Percentiles rank a stretch among this genome's conserved stretches.
Evolutionary conservation across 2,888 invertebrate genomes (phyloP).

Genomic region (Palloptera scutellata): DNA sequence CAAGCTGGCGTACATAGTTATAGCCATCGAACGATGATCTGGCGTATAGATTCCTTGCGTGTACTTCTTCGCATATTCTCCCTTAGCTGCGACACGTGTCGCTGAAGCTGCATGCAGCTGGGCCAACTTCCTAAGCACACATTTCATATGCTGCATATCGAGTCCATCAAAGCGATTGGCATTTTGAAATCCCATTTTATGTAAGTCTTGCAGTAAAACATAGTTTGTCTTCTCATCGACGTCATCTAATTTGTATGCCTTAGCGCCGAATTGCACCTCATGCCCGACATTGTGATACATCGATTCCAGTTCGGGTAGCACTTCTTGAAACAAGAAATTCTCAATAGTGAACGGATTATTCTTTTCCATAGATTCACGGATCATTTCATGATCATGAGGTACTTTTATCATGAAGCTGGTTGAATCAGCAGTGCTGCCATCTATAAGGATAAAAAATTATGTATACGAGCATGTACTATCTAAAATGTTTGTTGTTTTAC

Average conservation of each 20-base stretch:
- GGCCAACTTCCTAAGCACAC: constrained; percentile 48
- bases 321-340: constrained; percentile 45
- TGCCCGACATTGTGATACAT: constrained; percentile 45
- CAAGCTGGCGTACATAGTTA: constrained; percentile 33
- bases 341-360: constrained; percentile 49
- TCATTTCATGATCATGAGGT: constrained; percentile 35
- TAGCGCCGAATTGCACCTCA: constrained; percentile 47
- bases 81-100: constrained; percentile 43
- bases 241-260: constrained; percentile 30
- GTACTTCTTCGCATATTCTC: constrained; percentile 38
- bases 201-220: constrained; percentile 49
- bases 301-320: constrained; percentile 50
- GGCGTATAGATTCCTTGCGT: constrained; percentile 32
- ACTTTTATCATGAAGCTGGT: no score
- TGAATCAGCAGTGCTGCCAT: no score
- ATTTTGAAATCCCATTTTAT: constrained; percentile 45
- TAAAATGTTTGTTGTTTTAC: no score
- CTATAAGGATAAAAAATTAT: no score
- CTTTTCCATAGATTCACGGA: constrained; percentile 37
- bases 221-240: constrained; percentile 32
- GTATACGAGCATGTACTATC: no score
- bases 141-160: constrained; percentile 47
- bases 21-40: constrained; percentile 24
- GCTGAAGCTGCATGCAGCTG: constrained; percentile 57
- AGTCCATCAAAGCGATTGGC: constrained; percentile 47